Conservation (phyloP, 2,113 vertebrate species). For the Aleadryas rufinucha region DNA sequence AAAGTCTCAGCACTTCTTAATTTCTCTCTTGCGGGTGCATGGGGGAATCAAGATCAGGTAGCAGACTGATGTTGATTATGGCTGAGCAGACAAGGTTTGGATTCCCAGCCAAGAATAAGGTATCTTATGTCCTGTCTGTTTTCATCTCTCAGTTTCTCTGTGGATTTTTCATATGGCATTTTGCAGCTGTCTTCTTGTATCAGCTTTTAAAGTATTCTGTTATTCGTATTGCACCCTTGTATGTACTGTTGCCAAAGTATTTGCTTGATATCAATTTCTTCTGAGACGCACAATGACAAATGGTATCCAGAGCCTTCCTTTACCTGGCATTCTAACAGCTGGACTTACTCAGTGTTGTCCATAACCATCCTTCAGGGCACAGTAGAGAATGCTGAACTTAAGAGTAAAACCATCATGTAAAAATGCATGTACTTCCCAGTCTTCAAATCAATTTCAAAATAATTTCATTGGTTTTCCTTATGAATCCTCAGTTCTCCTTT, state of each 20-base stretch:
- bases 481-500: neutral
- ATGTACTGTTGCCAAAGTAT: neutral
- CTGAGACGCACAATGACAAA: neutral
- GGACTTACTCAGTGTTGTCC: neutral
- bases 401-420: neutral
- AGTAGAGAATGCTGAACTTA: neutral
- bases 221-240: neutral
- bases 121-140: neutral
- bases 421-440: neutral
- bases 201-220: neutral
- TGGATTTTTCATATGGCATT: neutral
- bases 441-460: neutral
- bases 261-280: neutral
- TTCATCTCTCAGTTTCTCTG: neutral
- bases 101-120: neutral
- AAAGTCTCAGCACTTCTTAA: neutral
- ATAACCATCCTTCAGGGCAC: neutral
- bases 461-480: neutral
- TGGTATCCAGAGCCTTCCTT: neutral
- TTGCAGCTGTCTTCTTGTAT: slow-evolving; percentile 10
- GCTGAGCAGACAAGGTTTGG: neutral
- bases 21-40: neutral
- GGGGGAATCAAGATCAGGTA: neutral
- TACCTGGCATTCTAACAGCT: neutral
- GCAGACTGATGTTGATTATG: neutral